phyloP scores from a whole-genome alignment of 2,113 vertebrate genomes.

The Dromaius novaehollandiae region DNA sequence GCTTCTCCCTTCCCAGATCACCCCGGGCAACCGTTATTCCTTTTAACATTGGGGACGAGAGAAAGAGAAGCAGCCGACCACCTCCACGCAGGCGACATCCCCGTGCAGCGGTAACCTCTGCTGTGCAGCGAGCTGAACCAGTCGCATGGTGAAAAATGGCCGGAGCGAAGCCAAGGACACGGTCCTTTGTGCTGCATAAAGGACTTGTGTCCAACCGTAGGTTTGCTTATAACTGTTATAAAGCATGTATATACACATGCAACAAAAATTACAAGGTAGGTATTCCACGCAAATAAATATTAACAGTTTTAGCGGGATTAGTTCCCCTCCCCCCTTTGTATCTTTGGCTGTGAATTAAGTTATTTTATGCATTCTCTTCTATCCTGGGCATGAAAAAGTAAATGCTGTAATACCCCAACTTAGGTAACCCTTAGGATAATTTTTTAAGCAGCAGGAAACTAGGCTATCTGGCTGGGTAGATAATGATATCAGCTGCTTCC shows the following conservation, averaged over 20 bases:
- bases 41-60: not conserved
- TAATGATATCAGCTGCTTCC: slow-evolving; percentile 99
- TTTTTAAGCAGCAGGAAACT: slow-evolving; percentile 95
- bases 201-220: not conserved
- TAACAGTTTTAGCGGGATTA: not conserved
- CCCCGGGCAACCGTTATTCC: not conserved
- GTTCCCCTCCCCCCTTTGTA: not conserved
- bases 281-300: not conserved
- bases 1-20: not conserved
- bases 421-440: slow-evolving; percentile 93
- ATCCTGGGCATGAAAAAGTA: slow-evolving; percentile 77
- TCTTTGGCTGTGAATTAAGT: slow-evolving; percentile 43
- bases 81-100: not conserved
- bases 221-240: not conserved
- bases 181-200: not conserved
- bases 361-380: slow-evolving; percentile 65
- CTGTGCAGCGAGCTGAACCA: not conserved
- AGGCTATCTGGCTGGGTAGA: slow-evolving; percentile 97
- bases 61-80: not conserved
- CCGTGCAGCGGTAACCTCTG: not conserved
- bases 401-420: slow-evolving; percentile 81
- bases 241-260: not conserved
- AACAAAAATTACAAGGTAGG: not conserved
- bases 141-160: not conserved
- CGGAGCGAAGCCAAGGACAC: not conserved